These are phyloP conservation scores for Neodon shergylaensis DNA, from an alignment of 2,113 vertebrate genomes.

Conservation along the genomic window DNA sequence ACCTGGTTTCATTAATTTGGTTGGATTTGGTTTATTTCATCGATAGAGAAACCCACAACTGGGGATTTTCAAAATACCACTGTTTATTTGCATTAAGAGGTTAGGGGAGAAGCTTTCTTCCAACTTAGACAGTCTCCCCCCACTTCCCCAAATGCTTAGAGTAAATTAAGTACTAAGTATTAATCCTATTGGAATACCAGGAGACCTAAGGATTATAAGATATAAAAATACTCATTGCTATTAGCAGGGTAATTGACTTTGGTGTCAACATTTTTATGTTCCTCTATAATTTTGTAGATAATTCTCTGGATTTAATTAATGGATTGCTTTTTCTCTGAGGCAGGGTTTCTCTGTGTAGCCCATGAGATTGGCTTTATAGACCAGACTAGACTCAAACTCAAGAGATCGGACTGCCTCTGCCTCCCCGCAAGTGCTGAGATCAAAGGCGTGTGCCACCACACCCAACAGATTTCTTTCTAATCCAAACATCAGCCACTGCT, in stretches of 20 bases:
- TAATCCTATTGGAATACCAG: not conserved
- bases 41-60: too few relatives aligned
- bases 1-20: too few relatives aligned
- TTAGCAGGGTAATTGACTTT: conserved; percentile 2
- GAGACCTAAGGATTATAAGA: not conserved
- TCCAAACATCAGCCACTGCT: not conserved
- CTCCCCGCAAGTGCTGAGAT: not conserved
- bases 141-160: not conserved
- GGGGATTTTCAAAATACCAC: too few relatives aligned
- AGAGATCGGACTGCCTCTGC: not conserved
- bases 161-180: not conserved
- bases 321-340: not conserved
- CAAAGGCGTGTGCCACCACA: not conserved
- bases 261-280: not conserved
- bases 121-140: not conserved
- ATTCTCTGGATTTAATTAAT: not conserved
- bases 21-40: too few relatives aligned
- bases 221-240: conserved; percentile 12
- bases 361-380: not conserved
- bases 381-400: not conserved
- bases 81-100: too few relatives aligned
- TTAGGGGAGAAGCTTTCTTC: not conserved
- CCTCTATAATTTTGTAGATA: not conserved
- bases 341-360: not conserved
- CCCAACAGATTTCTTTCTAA: conserved; percentile 48